Evolutionary conservation across 2,113 vertebrate genomes (phyloP).

Genomic region (Channa maculata): DNA sequence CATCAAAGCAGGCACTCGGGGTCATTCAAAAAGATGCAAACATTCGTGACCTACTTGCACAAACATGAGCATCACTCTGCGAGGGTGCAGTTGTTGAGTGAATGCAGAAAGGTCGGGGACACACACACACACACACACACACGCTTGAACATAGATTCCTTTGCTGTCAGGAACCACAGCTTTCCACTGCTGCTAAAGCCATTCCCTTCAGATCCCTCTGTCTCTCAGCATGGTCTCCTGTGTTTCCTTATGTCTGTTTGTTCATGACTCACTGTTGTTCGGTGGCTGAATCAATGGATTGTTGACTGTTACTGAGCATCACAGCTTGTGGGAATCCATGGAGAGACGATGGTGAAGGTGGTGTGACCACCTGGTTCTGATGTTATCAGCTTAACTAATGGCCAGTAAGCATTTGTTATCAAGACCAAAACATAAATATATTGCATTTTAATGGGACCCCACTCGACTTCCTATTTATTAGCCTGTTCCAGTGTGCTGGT

Average conservation of each 20-base stretch:
- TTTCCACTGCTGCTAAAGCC: conserved; percentile 17
- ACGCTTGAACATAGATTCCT: background rate
- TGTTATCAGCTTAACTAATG: no score
- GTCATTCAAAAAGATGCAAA: conserved; percentile 18
- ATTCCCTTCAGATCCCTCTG: conserved; percentile 19
- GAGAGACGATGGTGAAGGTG: conserved; percentile 9
- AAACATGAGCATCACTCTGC: conserved; percentile 1
- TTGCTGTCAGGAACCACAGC: conserved; percentile 27
- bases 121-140: background rate
- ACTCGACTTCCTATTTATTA: no score
- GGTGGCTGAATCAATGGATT: conserved; percentile 59
- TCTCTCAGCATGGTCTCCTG: conserved; percentile 42
- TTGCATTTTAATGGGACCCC: no score
- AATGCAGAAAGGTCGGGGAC: conserved; percentile 16
- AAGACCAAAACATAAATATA: no score
- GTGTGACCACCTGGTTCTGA: no score
- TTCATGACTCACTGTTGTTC: conserved; percentile 43
- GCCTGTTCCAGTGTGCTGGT: no score
- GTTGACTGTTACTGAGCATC: conserved; percentile 53
- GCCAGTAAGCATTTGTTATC: no score
- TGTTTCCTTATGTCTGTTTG: conserved; percentile 54
- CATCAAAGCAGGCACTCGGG: conserved; percentile 12
- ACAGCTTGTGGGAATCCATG: conserved; percentile 31
- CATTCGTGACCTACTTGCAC: conserved; percentile 32
- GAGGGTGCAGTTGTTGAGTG: background rate